Percentiles rank a stretch among this genome's conserved stretches.
Conservation (phyloP, 2,888 invertebrate genomes). For the Chironomus tentans region DNA sequence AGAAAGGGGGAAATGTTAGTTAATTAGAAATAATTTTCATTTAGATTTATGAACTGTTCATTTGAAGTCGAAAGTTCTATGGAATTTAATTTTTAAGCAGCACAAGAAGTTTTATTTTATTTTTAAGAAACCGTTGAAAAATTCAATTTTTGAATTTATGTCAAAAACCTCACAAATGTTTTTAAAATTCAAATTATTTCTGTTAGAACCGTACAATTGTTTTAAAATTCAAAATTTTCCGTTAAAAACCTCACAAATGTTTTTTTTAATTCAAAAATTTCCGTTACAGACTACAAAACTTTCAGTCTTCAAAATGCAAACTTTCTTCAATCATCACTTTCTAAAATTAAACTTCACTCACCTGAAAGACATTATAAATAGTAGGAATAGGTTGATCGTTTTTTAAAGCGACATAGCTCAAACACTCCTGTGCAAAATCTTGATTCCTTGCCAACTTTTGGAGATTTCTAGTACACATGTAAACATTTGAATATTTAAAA, state of each 20-base stretch:
- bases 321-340: too few species aligned
- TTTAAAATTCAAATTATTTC: too few species aligned
- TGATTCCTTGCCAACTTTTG: slow-evolving; percentile 57
- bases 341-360: neutral
- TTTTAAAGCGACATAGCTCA: slow-evolving; percentile 37
- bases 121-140: too few species aligned
- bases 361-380: slow-evolving; percentile 39
- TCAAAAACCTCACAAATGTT: too few species aligned
- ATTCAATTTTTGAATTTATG: too few species aligned
- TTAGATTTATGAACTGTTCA: too few species aligned
- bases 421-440: slow-evolving; percentile 34
- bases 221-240: neutral
- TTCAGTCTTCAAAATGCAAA: too few species aligned
- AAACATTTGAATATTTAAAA: slow-evolving; percentile 78
- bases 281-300: neutral
- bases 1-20: neutral
- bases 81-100: too few species aligned
- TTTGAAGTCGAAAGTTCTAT: too few species aligned
- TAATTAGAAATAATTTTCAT: too few species aligned
- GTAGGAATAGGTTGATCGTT: slow-evolving; percentile 36
- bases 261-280: neutral
- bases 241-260: neutral
- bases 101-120: too few species aligned
- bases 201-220: neutral
- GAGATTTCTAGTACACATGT: slow-evolving; percentile 67